These are phyloP conservation scores for Spea bombifrons DNA, from an alignment of 2,113 vertebrate genomes.

Conservation along the genomic window DNA sequence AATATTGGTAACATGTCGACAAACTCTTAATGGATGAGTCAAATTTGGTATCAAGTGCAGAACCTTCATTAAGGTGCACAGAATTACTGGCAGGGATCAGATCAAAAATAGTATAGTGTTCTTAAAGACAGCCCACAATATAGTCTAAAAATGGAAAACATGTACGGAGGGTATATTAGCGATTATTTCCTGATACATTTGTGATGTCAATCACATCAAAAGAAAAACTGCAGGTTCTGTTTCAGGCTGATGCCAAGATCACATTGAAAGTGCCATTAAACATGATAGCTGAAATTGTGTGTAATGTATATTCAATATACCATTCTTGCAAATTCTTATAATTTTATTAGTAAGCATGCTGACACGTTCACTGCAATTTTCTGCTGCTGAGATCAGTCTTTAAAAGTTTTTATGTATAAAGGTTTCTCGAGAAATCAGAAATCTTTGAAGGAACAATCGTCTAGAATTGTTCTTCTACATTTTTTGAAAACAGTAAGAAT, in stretches of 20 bases:
- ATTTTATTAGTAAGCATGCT: too few species aligned
- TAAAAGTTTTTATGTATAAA: too few species aligned
- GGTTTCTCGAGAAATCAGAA: too few species aligned
- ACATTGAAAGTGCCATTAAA: too few species aligned
- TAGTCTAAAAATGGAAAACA: not conserved
- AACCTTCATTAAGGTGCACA: slow-evolving; percentile 13
- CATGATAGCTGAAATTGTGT: not conserved
- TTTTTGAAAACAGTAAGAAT: too few species aligned
- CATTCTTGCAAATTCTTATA: not conserved
- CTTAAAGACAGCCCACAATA: not conserved
- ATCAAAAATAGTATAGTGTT: slow-evolving; percentile 12
- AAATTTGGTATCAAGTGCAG: slow-evolving; percentile 32
- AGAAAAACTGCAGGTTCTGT: too few species aligned
- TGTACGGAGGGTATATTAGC: not conserved
- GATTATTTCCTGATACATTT: not conserved
- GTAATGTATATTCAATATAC: not conserved
- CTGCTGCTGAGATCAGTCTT: too few species aligned
- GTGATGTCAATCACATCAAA: not conserved
- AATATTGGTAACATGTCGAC: slow-evolving; percentile 42
- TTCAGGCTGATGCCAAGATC: too few species aligned
- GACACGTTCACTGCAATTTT: too few species aligned
- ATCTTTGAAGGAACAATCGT: too few species aligned
- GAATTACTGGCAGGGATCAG: slow-evolving; percentile 37
- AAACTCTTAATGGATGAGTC: slow-evolving; percentile 35
- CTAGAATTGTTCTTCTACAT: too few species aligned